phyloP scores from a whole-genome alignment of 2,888 invertebrate genomes.

The Pedicia rivosa region DNA sequence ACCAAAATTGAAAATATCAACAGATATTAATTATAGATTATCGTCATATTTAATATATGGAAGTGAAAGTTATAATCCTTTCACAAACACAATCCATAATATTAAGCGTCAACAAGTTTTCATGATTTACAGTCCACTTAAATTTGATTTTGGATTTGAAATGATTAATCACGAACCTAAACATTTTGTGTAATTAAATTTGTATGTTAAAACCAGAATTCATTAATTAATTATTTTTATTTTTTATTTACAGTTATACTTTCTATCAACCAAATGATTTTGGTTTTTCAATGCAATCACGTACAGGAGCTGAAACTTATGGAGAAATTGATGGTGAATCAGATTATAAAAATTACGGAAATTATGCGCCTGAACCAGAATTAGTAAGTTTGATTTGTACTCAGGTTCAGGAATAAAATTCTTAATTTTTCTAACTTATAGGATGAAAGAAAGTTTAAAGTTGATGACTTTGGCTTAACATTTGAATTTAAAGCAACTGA shows the following conservation, averaged over 20 bases:
- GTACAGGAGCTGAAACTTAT: slow-evolving; percentile 26
- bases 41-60: slow-evolving; percentile 36
- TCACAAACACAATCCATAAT: slow-evolving; percentile 44
- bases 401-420: no score
- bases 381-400: no score
- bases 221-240: neutral
- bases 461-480: no score
- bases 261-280: slow-evolving; percentile 27
- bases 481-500: no score
- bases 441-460: no score
- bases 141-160: slow-evolving; percentile 27
- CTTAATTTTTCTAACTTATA: no score
- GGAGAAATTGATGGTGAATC: slow-evolving; percentile 19
- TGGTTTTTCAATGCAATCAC: slow-evolving; percentile 28
- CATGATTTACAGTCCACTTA: slow-evolving; percentile 47
- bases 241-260: slow-evolving; percentile 18
- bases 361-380: no score
- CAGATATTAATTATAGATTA: slow-evolving; percentile 44
- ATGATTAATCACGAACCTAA: slow-evolving; percentile 20
- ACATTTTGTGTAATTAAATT: slow-evolving; percentile 14
- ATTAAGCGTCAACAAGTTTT: slow-evolving; percentile 51
- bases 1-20: slow-evolving; percentile 39
- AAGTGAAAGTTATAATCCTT: slow-evolving; percentile 40
- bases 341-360: no score
- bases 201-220: neutral